Evolutionary conservation across 2,113 vertebrate species (phyloP).

Genomic region (Gallinago media): DNA sequence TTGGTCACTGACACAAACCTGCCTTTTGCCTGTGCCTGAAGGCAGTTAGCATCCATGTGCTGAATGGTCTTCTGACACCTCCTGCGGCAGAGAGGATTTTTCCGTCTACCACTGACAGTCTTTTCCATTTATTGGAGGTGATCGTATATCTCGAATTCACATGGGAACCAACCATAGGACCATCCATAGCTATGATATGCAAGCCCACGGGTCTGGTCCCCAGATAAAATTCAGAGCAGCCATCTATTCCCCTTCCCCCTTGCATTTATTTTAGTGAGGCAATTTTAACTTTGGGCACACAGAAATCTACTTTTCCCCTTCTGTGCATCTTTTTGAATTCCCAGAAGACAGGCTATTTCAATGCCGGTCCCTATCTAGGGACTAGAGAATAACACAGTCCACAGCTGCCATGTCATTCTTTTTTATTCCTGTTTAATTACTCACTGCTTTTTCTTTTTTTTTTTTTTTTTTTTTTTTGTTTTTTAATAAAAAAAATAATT

Average conservation of each 20-base stretch:
- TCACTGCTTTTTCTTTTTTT: neutral
- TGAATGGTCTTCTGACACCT: neutral
- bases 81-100: neutral
- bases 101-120: neutral
- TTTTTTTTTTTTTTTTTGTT: neutral
- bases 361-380: neutral
- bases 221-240: neutral
- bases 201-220: neutral
- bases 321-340: neutral
- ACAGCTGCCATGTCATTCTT: neutral
- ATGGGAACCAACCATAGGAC: neutral
- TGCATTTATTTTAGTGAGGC: neutral
- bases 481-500: too few species aligned
- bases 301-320: neutral
- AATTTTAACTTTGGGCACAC: neutral
- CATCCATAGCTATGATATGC: neutral
- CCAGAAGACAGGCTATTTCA: neutral
- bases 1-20: neutral
- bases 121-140: neutral
- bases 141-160: neutral
- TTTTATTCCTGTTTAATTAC: constrained; percentile 43
- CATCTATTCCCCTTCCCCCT: neutral
- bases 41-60: neutral
- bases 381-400: neutral
- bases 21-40: neutral